Conservation (phyloP, 2,113 vertebrate species). For the Podarcis cretensis region DNA sequence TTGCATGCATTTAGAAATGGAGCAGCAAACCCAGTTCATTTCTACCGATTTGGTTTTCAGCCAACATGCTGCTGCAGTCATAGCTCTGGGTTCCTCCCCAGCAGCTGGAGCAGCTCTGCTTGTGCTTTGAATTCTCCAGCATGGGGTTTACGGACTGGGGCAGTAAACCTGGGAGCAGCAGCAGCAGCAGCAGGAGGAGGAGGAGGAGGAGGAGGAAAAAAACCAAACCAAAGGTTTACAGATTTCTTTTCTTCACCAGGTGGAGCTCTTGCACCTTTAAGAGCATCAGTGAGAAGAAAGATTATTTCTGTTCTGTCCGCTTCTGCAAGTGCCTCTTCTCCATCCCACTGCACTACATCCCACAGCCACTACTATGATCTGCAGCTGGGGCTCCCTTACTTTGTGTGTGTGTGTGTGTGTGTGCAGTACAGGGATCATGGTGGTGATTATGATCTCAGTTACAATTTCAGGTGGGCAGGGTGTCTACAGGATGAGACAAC, state of each 20-base stretch:
- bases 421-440: not conserved
- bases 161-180: not conserved
- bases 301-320: not conserved
- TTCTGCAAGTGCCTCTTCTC: not conserved
- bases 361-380: no score
- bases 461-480: not conserved
- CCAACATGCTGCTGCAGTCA: not conserved
- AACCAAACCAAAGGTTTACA: not conserved
- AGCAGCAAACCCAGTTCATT: not conserved
- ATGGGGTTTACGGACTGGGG: not conserved
- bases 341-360: not conserved
- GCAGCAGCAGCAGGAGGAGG: not conserved
- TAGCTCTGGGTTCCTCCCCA: not conserved
- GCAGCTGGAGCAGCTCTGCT: not conserved
- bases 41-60: constrained; percentile 31
- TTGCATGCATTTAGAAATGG: not conserved
- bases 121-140: not conserved
- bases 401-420: no score
- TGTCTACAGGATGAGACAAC: no score
- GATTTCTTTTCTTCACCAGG: constrained; percentile 3
- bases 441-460: not conserved
- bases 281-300: not conserved
- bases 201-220: not conserved
- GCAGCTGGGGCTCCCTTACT: not conserved
- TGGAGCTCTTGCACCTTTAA: constrained; percentile 8